These are phyloP conservation scores for Paramuricea clavata DNA, from an alignment of 92 coral and sea anemone genomes.

Conservation along the genomic window DNA sequence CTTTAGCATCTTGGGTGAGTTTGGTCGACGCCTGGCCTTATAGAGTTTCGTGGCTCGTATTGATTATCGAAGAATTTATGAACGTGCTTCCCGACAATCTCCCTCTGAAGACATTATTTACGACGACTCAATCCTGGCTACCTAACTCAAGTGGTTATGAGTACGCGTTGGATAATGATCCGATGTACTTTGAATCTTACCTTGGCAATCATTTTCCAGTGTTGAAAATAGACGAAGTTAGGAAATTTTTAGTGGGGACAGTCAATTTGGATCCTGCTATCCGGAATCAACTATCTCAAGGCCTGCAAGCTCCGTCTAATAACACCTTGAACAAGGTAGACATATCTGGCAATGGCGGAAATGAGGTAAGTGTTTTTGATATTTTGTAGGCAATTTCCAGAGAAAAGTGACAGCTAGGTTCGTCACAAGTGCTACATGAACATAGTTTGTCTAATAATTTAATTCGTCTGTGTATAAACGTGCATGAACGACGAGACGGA, in stretches of 20 bases:
- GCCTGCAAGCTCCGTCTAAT: conserved; percentile 74
- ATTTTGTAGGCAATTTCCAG: background rate
- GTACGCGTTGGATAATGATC: conserved; percentile 96
- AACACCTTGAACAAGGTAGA: conserved; percentile 78
- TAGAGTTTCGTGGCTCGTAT: conserved; percentile 95
- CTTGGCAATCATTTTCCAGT: conserved; percentile 93
- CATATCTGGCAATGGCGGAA: conserved; percentile 65
- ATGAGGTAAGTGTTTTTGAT: background rate
- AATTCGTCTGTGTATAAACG: no score
- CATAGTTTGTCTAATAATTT: no score
- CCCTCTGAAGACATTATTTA: conserved; percentile 84
- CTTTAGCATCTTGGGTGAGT: conserved; percentile 98
- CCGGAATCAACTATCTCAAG: conserved; percentile 93
- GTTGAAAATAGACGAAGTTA: conserved; percentile 80
- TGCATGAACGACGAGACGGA: no score
- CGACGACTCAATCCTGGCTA: conserved; percentile 90
- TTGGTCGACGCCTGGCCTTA: conserved; percentile 98
- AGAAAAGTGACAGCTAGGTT: no score
- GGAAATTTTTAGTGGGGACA: conserved; percentile 83
- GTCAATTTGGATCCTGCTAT: conserved; percentile 90
- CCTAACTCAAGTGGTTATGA: conserved; percentile 94
- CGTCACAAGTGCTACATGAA: no score
- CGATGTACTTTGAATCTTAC: conserved; percentile 95
- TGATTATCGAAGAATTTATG: conserved; percentile 83
- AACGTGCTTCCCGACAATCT: conserved; percentile 81